Evolutionary conservation across 2,888 invertebrate genomes (phyloP).

Genomic region (Boloria selene): DNA sequence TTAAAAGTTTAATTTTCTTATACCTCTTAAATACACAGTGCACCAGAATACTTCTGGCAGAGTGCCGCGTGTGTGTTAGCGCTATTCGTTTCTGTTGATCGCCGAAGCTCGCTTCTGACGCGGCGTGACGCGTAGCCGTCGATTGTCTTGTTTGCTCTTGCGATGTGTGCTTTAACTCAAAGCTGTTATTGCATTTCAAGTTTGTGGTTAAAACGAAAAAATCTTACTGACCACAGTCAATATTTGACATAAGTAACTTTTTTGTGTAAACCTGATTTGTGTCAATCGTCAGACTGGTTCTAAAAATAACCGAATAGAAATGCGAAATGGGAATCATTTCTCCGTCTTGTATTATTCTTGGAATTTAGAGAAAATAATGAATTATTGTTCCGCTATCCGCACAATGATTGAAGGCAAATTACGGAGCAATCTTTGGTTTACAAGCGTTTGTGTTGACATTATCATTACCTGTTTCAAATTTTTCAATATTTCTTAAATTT

Average conservation of each 20-base stretch:
- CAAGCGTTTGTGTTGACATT: too few species aligned
- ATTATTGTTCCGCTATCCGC: too few species aligned
- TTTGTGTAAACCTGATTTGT: too few species aligned
- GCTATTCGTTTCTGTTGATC: neutral
- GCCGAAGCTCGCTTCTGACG: neutral
- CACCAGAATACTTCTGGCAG: slow-evolving; percentile 1
- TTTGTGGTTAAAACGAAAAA: slow-evolving; percentile 2
- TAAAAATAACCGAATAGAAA: too few species aligned
- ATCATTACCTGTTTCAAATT: too few species aligned
- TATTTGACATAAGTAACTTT: neutral
- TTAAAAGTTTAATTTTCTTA: neutral
- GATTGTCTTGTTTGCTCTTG: slow-evolving; percentile 10
- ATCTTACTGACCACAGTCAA: neutral
- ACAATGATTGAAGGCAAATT: too few species aligned
- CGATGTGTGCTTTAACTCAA: slow-evolving; percentile 11
- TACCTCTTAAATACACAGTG: neutral
- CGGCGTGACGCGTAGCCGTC: slow-evolving; percentile 3
- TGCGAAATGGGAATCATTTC: too few species aligned
- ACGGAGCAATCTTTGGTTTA: too few species aligned
- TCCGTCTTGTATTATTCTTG: too few species aligned
- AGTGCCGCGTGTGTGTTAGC: slow-evolving; percentile 8
- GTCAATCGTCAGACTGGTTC: too few species aligned
- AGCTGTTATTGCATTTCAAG: slow-evolving; percentile 1
- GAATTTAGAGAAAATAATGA: too few species aligned
- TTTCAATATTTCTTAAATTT: too few species aligned